These are phyloP conservation scores for Dolichoris vasculosae DNA, from an alignment of 1,140 invertebrate species.

Conservation along the genomic window DNA sequence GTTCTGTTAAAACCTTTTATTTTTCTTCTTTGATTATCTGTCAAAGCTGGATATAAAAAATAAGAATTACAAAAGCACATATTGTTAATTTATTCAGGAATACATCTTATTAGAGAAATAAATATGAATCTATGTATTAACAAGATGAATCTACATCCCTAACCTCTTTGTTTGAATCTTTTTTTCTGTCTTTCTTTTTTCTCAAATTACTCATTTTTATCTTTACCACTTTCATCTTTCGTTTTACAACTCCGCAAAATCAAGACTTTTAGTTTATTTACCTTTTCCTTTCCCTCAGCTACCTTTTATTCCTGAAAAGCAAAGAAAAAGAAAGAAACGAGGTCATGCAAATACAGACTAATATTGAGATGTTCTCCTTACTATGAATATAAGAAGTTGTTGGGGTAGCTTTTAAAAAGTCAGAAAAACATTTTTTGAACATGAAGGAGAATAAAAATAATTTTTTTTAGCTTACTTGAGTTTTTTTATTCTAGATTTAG, in stretches of 20 bases:
- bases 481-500: slow-evolving; percentile 61
- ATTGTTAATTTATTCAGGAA: slow-evolving; percentile 39
- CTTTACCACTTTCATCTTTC: background rate
- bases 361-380: no score
- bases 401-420: slow-evolving; percentile 44
- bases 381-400: background rate
- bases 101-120: slow-evolving; percentile 14
- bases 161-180: background rate
- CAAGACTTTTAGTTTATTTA: background rate
- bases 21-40: slow-evolving; percentile 17
- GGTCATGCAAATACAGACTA: background rate
- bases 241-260: background rate
- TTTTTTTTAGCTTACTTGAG: slow-evolving; percentile 53
- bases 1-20: slow-evolving; percentile 47
- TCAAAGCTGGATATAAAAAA: background rate
- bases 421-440: slow-evolving; percentile 23
- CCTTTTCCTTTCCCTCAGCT: background rate
- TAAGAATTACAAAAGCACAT: background rate
- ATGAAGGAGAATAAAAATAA: slow-evolving; percentile 22
- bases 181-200: background rate
- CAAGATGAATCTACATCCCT: background rate
- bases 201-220: background rate
- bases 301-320: background rate
- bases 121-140: background rate
- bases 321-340: background rate